These are phyloP conservation scores for Morpho helenor DNA, from an alignment of 2,888 invertebrate species.

Conservation along the genomic window DNA sequence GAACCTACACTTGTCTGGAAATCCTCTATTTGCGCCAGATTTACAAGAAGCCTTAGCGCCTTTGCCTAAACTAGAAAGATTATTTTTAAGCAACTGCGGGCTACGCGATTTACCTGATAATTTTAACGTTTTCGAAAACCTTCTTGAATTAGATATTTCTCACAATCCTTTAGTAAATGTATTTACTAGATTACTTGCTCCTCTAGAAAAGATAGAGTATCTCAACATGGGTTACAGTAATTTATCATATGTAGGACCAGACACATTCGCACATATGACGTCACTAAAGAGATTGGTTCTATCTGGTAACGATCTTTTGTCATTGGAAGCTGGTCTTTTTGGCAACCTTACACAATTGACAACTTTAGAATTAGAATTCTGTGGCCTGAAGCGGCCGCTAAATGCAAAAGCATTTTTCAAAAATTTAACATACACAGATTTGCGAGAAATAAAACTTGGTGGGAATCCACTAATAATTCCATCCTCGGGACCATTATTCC, in stretches of 20 bases:
- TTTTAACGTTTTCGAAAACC: conserved; percentile 82
- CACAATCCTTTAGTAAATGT: conserved; percentile 84
- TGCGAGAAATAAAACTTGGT: conserved; percentile 83
- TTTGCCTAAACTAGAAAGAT: conserved; percentile 80
- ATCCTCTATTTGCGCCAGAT: conserved; percentile 83
- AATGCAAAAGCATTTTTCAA: conserved; percentile 84
- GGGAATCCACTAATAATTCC: conserved; percentile 84
- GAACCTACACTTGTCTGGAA: conserved; percentile 82
- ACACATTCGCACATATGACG: conserved; percentile 84
- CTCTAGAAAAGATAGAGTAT: conserved; percentile 82
- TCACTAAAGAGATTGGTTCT: conserved; percentile 82
- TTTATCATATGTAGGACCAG: conserved; percentile 81
- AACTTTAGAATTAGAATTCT: conserved; percentile 83
- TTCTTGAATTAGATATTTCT: conserved; percentile 84
- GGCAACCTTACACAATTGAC: conserved; percentile 83
- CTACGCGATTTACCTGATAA: conserved; percentile 82
- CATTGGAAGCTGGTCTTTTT: conserved; percentile 83
- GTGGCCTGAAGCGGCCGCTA: conserved; percentile 81
- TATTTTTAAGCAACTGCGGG: conserved; percentile 84
- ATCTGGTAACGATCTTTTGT: conserved; percentile 83
- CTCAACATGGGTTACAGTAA: conserved; percentile 87
- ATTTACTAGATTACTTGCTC: conserved; percentile 82
- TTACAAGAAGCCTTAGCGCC: conserved; percentile 82
- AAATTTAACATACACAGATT: conserved; percentile 80
- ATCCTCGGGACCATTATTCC: conserved; percentile 78